phyloP scores from a whole-genome alignment of 92 coral and sea anemone species.

The Phenganax marumi region DNA sequence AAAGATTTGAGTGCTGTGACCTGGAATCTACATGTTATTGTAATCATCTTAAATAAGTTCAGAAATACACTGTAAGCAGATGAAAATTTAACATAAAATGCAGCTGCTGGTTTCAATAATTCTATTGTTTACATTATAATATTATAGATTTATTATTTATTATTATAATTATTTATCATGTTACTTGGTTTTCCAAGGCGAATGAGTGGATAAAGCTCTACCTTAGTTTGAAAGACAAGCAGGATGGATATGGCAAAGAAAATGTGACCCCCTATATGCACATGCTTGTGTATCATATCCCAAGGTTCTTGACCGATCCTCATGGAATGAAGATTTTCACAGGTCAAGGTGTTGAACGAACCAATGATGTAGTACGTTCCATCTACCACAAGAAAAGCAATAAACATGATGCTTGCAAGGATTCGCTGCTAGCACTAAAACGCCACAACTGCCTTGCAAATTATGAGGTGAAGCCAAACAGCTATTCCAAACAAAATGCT shows the following conservation, averaged over 20 bases:
- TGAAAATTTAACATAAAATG: no score
- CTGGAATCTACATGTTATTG: no score
- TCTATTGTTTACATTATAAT: no score
- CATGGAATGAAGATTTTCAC: constrained; percentile 22
- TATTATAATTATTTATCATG: no score
- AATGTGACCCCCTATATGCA: constrained; percentile 4
- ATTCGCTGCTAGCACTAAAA: not conserved
- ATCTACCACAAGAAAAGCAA: constrained; percentile 6
- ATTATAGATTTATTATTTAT: no score
- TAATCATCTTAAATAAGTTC: no score
- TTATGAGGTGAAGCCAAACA: not conserved
- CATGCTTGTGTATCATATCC: constrained; percentile 14
- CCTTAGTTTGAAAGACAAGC: not conserved
- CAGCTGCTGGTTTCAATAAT: no score
- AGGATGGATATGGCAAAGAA: not conserved
- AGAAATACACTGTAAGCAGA: no score
- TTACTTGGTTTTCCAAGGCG: not conserved
- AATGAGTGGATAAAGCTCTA: not conserved
- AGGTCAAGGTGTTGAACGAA: constrained; percentile 18
- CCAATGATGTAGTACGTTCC: not conserved
- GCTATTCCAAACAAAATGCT: not conserved
- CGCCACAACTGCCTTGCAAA: not conserved
- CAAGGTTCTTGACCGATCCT: constrained; percentile 9
- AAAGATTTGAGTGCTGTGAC: no score
- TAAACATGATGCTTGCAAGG: constrained; percentile 2